Base-by-base conservation (phyloP, 2,888 invertebrate genomes). In the Brachyopa scutellaris region DNA sequence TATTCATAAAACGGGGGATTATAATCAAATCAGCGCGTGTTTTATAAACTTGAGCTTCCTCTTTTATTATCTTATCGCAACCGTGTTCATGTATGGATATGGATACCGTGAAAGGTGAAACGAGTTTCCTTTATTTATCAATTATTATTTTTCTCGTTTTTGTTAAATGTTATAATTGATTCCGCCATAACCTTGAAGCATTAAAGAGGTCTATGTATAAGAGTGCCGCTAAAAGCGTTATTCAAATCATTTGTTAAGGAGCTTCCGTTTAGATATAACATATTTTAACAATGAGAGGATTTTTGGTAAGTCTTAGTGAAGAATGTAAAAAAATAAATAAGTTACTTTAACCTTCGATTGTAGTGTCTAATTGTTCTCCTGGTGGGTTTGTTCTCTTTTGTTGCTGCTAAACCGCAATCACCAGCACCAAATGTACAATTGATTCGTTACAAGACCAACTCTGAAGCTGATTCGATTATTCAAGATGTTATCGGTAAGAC, bases 391-490 rank as follows among this genome's bases (percentile, higher is more conserved):
- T 26, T 77, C 21, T 47, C 23, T 9, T 8, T 77, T 1, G 31
- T 23, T 19, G 23, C 55, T 2, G 77, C 69, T 11, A 62, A 31
- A 7, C 77, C 77, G 0, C 77, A 69, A 23, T n/a, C 7, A 2
- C 6, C 19, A 23, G 15, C 21, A 5, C 77, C 77, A n/a, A 40
- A 62, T 6, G 69, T 77, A 2, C 47, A 69, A 33, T 29, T 69
- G 17, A 7, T 77, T n/a, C 45, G 55, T 7, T 69, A 69, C 62
- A 62, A 57, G 26, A 69, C 7, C 15, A 62, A 77, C 8, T 47
- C 77, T 8, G 77, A 77, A 0, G 77, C 69, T 31, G 36, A 77
- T 11, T 31, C 36, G 0, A 77, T 77, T 36, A 47, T 77, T 40
- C 61, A 49, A 23, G 19, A 21, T 11, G 55, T 77, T 23, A 77